Evolutionary conservation across 1,140 invertebrate species (phyloP), one percentile per base, ranked within the genome.

Genomic region (Drosophila azteca): DNA sequence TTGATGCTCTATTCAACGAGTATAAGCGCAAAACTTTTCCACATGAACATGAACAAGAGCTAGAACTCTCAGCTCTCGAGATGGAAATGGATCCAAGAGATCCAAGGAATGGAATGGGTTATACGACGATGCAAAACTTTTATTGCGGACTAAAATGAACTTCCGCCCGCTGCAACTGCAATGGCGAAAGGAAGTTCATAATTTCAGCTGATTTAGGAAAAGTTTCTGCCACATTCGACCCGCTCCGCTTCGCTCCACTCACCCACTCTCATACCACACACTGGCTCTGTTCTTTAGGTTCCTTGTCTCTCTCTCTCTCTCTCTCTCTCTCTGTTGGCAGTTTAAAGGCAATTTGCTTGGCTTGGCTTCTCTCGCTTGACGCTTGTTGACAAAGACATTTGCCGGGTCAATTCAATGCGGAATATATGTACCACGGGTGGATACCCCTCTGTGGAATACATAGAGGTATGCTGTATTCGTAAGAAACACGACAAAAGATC

Each of bases 91-190:
- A 15, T 41, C 8, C 15, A 13, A 7, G 13, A 20, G 13, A 41
- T 13, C 15, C 49, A 43, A 48, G 20, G 62, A 58, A 41, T 46
- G 29, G 55, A 72, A 75, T 71, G 60, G 64, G 59, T 46, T 67
- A 48, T 48, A 39, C 44, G 41, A 78, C 58, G 66, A 82, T 88
- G 78, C 78, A 85, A 87, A 87, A 87, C 83, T 87, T 87, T 87
- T 87, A 87, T 90, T 87, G 78, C 78, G 79, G 75, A 64, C 89
- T 90, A 87, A 90, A 90, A 90, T 90, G 87, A 90, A 90, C 87
- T 90, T 90, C 87, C 87, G 87, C 77, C 67, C 49, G 61, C 66
- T 77, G 66, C 72, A 60, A 60, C 60, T 53, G 70, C 70, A 73
- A 62, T 73, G 70, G 62, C 72, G 11, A 39, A 75, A 82, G 81